Evolutionary conservation across 2,888 invertebrate genomes (phyloP).

Genomic region (Tupiocoris notatus): DNA sequence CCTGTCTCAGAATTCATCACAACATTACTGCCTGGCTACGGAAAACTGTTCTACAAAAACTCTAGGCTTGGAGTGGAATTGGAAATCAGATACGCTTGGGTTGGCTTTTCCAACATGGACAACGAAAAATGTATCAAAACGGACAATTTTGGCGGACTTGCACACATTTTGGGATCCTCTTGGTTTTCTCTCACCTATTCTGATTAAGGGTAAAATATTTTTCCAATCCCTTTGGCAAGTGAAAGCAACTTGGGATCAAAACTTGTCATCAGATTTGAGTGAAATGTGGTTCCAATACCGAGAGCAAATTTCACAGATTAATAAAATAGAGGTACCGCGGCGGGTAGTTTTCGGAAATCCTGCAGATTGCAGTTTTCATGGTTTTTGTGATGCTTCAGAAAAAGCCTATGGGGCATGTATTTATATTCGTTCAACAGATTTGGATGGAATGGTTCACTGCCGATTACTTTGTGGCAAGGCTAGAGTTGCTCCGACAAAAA

Average conservation of each 20-base stretch:
- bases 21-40: not conserved
- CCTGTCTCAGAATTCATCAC: not conserved
- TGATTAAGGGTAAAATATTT: not conserved
- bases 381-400: conserved; percentile 35
- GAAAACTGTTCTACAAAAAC: not conserved
- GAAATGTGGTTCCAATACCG: not conserved
- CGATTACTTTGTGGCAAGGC: conserved; percentile 22
- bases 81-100: conserved; percentile 5
- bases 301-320: not conserved
- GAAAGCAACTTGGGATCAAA: not conserved
- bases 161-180: not conserved
- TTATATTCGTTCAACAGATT: conserved; percentile 1
- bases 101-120: not conserved
- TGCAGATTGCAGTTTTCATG: not conserved
- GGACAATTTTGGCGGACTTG: not conserved
- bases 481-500: conserved; percentile 28
- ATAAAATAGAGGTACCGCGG: not conserved
- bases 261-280: not conserved
- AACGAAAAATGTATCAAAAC: not conserved
- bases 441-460: not conserved
- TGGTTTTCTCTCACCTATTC: not conserved
- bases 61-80: conserved; percentile 8
- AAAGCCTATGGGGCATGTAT: conserved; percentile 29
- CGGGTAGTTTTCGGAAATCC: not conserved
- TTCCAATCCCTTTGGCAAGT: not conserved